Percentiles rank a stretch among this genome's conserved stretches.
These are phyloP conservation scores for Neoascia interrupta DNA, from an alignment of 2,888 invertebrate genomes.

Conservation along the genomic window DNA sequence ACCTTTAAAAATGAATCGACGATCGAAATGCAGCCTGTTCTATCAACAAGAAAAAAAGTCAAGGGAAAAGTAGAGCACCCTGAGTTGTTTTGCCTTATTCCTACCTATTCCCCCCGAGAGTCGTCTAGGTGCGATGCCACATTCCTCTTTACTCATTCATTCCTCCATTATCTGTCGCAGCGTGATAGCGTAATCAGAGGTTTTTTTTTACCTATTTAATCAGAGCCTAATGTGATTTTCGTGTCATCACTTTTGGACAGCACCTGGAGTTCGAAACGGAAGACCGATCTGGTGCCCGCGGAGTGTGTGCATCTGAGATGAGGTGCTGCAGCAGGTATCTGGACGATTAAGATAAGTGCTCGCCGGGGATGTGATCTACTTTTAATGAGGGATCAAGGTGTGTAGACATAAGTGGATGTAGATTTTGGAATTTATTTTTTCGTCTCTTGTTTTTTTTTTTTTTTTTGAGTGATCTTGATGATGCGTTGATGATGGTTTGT, in stretches of 20 bases:
- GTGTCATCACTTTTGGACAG: constrained; percentile 62
- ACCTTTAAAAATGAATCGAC: constrained; percentile 4
- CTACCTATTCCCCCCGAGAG: no score
- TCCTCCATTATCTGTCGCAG: constrained; percentile 66
- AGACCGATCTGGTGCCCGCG: no score
- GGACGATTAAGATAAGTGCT: constrained; percentile 46
- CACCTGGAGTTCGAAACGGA: constrained; percentile 18
- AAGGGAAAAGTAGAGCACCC: constrained; percentile 65
- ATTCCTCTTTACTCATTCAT: constrained; percentile 38
- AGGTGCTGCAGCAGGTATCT: constrained; percentile 29
- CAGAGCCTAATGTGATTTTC: constrained; percentile 69
- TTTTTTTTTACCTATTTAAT: constrained; percentile 60
- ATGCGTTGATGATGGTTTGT: constrained; percentile 34
- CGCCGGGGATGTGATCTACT: constrained; percentile 58
- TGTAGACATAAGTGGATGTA: constrained; percentile 41
- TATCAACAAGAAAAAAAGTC: constrained; percentile 17
- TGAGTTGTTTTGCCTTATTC: no score
- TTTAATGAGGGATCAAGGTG: constrained; percentile 59
- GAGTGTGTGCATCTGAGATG: constrained; percentile 14
- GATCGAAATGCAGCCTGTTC: not conserved
- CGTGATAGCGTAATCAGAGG: constrained; percentile 65
- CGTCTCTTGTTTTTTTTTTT: not conserved
- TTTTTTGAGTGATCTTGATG: constrained; percentile 12
- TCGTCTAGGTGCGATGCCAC: no score
- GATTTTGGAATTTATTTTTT: constrained; percentile 5